Evolutionary conservation across 2,113 vertebrate genomes (phyloP).

Genomic region (Psilopogon haemacephalus): DNA sequence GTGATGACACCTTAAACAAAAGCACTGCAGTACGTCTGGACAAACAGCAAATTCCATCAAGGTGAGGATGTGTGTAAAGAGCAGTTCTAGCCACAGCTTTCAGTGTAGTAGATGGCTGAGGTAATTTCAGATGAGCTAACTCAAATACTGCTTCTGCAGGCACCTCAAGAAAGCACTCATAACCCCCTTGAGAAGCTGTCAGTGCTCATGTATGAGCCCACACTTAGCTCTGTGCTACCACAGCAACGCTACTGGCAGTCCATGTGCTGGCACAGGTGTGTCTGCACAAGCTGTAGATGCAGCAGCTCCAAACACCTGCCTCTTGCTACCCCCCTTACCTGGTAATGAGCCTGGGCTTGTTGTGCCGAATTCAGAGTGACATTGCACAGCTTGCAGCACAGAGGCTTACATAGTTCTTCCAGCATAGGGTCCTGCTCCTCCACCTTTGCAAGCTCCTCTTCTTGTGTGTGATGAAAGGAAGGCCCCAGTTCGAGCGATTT

Average conservation of each 20-base stretch:
- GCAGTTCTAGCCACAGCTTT: neutral
- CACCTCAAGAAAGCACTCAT: neutral
- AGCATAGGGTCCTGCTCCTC: conserved; percentile 87
- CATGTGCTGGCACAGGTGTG: rapidly evolving
- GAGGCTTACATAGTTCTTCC: conserved; percentile 96
- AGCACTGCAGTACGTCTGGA: neutral
- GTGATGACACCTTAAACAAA: neutral
- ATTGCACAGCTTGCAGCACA: conserved; percentile 98
- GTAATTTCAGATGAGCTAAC: neutral
- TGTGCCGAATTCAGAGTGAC: conserved; percentile 96
- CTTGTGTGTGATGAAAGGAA: conserved; percentile 79
- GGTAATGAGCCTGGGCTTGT: conserved; percentile 98
- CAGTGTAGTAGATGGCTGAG: neutral
- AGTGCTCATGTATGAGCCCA: neutral
- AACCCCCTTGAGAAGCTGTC: neutral
- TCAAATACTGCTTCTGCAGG: neutral
- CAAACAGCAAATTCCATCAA: neutral
- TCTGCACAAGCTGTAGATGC: neutral
- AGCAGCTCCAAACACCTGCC: neutral
- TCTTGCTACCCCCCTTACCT: conserved; percentile 78
- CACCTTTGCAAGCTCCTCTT: conserved; percentile 80
- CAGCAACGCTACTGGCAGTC: neutral
- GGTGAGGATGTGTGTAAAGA: neutral
- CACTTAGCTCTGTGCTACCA: neutral
- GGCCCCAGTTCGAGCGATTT: conserved; percentile 76